Conservation (phyloP, 2,113 vertebrate species). For the Pantherophis guttatus region DNA sequence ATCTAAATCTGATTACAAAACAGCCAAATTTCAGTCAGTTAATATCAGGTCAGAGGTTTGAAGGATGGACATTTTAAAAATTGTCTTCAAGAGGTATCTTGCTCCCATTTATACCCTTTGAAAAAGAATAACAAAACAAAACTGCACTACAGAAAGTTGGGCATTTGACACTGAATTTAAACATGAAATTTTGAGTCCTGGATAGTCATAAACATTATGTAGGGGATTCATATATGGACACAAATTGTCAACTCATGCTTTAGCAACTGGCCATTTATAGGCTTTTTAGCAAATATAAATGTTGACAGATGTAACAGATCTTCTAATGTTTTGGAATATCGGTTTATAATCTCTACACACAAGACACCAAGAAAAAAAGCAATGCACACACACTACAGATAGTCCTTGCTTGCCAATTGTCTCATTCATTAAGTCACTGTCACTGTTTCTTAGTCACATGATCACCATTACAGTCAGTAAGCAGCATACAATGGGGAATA, state of each 20-base stretch:
- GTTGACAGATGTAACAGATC: neutral
- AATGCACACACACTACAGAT: neutral
- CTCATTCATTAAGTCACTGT: neutral
- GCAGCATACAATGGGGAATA: neutral
- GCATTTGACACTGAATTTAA: neutral
- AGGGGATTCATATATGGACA: neutral
- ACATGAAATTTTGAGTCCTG: neutral
- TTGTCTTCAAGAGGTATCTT: neutral
- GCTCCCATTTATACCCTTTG: neutral
- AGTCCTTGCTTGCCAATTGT: neutral
- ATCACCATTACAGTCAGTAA: neutral
- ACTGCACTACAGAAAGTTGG: neutral
- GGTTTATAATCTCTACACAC: neutral
- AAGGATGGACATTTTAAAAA: neutral
- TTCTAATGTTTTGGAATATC: neutral
- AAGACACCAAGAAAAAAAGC: neutral
- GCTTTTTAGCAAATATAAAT: neutral
- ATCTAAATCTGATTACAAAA: neutral
- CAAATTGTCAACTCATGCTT: neutral
- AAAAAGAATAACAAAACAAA: neutral
- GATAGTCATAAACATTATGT: neutral
- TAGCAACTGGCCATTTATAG: neutral
- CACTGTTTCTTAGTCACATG: neutral
- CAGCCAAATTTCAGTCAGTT: neutral
- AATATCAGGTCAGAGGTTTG: neutral